These are phyloP conservation scores for Tautogolabrus adspersus DNA, from an alignment of 2,113 vertebrate species.

Conservation along the genomic window DNA sequence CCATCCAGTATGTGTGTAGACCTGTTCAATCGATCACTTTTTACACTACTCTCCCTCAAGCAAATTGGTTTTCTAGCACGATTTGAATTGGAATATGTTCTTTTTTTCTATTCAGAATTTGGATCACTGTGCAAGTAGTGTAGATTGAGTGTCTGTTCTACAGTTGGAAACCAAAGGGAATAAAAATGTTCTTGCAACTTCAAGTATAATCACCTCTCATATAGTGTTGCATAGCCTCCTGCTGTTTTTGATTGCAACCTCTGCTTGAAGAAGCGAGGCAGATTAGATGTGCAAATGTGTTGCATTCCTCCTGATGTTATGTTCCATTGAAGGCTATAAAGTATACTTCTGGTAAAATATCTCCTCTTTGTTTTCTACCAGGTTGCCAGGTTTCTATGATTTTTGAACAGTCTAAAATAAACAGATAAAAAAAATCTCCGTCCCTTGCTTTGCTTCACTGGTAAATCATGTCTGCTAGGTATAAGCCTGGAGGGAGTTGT, in stretches of 20 bases:
- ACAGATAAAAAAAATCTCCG: too few species aligned
- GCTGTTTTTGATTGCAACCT: conserved; percentile 12
- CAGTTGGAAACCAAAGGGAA: too few species aligned
- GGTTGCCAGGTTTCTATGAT: not conserved
- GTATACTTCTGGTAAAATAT: not conserved
- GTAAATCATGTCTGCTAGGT: too few species aligned
- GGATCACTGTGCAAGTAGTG: too few species aligned
- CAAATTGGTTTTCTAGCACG: not conserved
- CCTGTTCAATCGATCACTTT: conserved; percentile 14
- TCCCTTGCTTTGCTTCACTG: too few species aligned
- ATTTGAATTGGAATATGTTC: not conserved
- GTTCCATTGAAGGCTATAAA: too few species aligned
- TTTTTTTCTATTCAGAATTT: too few species aligned
- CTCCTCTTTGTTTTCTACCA: not conserved
- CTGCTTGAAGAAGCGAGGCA: not conserved
- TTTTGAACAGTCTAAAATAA: too few species aligned
- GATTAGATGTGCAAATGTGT: not conserved
- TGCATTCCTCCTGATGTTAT: too few species aligned
- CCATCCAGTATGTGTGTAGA: not conserved
- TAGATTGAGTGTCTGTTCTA: too few species aligned
- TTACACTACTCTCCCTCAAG: not conserved
- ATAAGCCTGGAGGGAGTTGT: too few species aligned
- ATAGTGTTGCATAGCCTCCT: conserved; percentile 2
- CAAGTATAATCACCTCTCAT: not conserved
- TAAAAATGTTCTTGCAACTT: too few species aligned